These are phyloP conservation scores for Bruchidius siliquastri DNA, from an alignment of 2,888 invertebrate species.

Conservation along the genomic window DNA sequence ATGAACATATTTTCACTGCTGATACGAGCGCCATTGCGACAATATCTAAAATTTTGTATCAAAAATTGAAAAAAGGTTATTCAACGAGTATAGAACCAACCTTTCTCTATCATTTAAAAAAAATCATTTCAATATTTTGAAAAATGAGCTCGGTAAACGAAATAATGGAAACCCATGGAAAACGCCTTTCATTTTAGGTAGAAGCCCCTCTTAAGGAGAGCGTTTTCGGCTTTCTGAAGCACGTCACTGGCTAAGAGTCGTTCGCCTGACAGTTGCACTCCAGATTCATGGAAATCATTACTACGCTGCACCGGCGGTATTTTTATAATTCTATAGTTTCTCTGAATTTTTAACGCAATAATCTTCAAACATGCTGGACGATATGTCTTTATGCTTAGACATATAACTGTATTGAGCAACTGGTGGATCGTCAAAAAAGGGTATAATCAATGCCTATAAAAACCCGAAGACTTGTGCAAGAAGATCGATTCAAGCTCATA, in stretches of 20 bases:
- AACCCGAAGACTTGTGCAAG: neutral
- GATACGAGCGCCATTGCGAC: no score
- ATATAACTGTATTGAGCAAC: conserved; percentile 13
- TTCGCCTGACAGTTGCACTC: conserved; percentile 3
- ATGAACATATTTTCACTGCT: no score
- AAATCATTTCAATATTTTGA: no score
- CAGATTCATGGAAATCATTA: conserved; percentile 21
- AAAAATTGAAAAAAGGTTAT: no score
- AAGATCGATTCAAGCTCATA: neutral
- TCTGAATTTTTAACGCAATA: conserved; percentile 23
- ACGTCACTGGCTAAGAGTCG: conserved; percentile 7
- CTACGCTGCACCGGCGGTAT: conserved; percentile 9
- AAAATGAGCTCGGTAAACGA: no score
- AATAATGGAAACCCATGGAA: no score
- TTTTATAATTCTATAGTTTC: conserved; percentile 28
- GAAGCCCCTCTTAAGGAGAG: no score
- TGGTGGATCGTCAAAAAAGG: conserved; percentile 3
- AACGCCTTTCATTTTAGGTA: no score
- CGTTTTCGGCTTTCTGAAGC: neutral
- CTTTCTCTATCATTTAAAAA: no score
- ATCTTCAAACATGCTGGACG: conserved; percentile 9
- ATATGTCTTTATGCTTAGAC: conserved; percentile 8
- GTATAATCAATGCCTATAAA: conserved; percentile 9
- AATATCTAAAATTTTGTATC: no score
- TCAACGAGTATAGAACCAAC: no score